Base-by-base conservation (phyloP, 2,888 invertebrate species). In the Troilus luridus region DNA sequence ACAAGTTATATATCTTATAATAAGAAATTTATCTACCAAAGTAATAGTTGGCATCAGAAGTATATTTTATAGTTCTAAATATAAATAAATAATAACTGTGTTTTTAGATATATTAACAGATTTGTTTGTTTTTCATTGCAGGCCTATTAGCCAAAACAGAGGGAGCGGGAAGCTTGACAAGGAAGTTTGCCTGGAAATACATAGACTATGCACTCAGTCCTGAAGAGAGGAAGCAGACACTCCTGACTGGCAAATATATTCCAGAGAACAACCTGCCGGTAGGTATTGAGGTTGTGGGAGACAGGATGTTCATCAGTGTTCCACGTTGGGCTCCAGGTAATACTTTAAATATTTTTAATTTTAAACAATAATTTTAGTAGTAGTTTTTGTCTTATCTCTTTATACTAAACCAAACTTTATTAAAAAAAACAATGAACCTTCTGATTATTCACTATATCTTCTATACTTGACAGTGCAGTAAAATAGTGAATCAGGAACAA, bases 251-350 rank as follows among this genome's bases (percentile, higher is more conserved):
- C 10, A 96, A 96, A 88, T 96, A 96, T 92, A 95, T 97, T 17
- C 97, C 97, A 0, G 96, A 97, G 93, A 98, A 98, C 93, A 97
- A 96, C 90, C 94, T 97, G 1, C 97, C 98, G 0, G 97, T 97
- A 1, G 98, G 98, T 41, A 96, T 98, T 59, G 98, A 98, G 94
- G 95, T 97, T 92, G 97, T 96, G 96, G 95, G 95, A 92, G 96
- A 97, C 93, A 97, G 97, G 93, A 95, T 98, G n/a, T 98, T 98
- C 94, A 96, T 98, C 56, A 96, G 96, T 17, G 96, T 98, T 5
- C 98, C 98, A 0, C 95, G 98, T 93, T 98, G 97, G 98, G 95
- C 95, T 92, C 94, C 97, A 97, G 97, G 93, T 95, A 95, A 94
- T 64, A 88, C 19, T 85, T 85, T 41, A 17, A 41, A 77, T 77